Base-by-base conservation (phyloP, 1,140 invertebrate genomes). In the Lepidurus apus region DNA sequence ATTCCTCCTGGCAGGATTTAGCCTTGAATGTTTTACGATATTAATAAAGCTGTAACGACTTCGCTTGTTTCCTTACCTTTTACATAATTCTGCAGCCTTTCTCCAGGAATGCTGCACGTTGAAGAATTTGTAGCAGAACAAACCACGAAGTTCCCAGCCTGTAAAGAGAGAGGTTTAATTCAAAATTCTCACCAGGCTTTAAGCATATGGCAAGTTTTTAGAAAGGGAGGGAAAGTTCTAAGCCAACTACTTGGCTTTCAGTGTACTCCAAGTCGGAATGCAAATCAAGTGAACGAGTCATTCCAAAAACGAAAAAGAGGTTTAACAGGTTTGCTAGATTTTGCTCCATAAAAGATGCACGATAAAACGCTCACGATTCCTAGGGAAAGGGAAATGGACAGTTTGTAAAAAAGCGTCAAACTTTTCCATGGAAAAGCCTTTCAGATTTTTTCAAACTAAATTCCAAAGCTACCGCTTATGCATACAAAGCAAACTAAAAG, bases 61-160 rank as follows among this genome's bases (percentile, higher is more conserved):
- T 34, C 34, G 34, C 34, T 34, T 34, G 53, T 65, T 65, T 65
- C 0, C 87, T 90, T 89, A 97, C 95, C 94, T 93, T 89, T 93
- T 92, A 88, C 95, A 96, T 86, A 97, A 88, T 88, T 96, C 93
- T 79, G 93, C 94, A 80, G 95, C 94, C 88, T 94, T 95, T 87
- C 94, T 93, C 94, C 95, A 97, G 79, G 95, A 97, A 88, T 97
- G 95, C 86, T 91, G 92, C 83, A 96, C 96, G 87, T 94, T 95
- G 88, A 96, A 96, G 88, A 95, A 96, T 89, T 95, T 95, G 87
- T 96, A 97, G 87, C 95, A 97, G 86, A 95, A 90, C 84, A 96
- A 90, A 82, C 93, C 94, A 87, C 91, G 90, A 81, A 95, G 88
- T 87, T 95, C 93, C 95, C 95, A 97, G 84, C 93, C 95, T 96